Percentiles rank a stretch among this genome's conserved stretches.
Conservation (phyloP, 2,797 vertebrate species). For the Myiotriccus ornatus region DNA sequence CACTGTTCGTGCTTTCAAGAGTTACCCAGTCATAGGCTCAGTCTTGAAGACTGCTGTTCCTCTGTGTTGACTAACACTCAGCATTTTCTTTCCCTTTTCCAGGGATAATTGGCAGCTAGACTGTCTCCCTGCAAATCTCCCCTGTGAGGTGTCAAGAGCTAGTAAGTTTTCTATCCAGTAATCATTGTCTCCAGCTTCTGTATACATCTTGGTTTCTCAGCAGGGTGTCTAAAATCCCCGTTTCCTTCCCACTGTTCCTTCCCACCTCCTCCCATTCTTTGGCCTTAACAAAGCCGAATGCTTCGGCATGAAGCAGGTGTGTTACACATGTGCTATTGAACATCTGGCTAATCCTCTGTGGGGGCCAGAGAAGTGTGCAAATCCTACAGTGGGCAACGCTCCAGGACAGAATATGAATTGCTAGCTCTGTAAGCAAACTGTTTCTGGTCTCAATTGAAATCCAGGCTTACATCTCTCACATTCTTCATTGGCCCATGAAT, state of each 20-base stretch:
- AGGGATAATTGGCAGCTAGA: neutral
- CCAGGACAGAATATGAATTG: neutral
- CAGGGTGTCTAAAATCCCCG: neutral
- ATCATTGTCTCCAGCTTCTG: neutral
- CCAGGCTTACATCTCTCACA: neutral
- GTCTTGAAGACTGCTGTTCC: neutral
- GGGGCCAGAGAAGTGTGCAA: conserved; percentile 1
- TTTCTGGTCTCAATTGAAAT: neutral
- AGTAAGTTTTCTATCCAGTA: neutral
- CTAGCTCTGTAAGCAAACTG: neutral
- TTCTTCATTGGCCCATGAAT: neutral
- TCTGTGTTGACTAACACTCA: neutral
- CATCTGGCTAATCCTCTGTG: conserved; percentile 36
- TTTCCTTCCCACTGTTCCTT: neutral
- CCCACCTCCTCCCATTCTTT: neutral
- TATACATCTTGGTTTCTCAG: neutral
- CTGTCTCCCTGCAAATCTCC: neutral
- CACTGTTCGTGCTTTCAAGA: neutral
- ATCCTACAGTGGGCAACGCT: conserved; percentile 13
- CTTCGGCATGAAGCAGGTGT: conserved; percentile 21
- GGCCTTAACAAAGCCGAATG: neutral
- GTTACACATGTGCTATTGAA: conserved; percentile 6
- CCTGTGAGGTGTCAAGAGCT: neutral
- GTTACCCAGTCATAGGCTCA: neutral
- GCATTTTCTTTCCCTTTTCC: neutral